These are phyloP conservation scores for Gymnarchus niloticus DNA, from an alignment of 2,113 vertebrate species.

Conservation along the genomic window DNA sequence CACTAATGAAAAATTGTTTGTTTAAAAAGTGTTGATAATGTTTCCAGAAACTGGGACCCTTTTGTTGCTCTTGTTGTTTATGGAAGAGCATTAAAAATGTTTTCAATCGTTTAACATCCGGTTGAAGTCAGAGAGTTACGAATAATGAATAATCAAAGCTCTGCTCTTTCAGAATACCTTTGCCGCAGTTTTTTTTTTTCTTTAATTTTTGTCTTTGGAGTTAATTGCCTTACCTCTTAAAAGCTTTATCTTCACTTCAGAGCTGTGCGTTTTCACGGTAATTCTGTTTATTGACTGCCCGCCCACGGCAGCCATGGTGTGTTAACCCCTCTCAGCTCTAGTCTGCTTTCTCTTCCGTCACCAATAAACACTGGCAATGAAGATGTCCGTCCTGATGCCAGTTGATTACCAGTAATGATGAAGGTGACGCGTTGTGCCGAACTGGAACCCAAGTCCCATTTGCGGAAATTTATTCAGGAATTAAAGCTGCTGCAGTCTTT, in stretches of 20 bases:
- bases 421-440: neutral
- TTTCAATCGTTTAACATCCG: neutral
- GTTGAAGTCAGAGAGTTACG: neutral
- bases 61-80: neutral
- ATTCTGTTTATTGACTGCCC: constrained; percentile 14
- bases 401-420: neutral
- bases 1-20: neutral
- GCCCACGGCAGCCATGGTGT: neutral
- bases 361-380: neutral
- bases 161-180: neutral
- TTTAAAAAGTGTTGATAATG: neutral
- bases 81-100: too few relatives aligned
- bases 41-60: neutral
- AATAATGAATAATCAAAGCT: neutral
- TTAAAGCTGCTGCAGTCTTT: neutral
- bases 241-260: constrained; percentile 11
- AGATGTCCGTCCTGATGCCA: neutral
- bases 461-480: neutral
- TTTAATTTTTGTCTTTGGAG: neutral
- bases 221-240: constrained; percentile 20
- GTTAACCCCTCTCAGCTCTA: neutral
- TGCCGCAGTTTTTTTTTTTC: neutral
- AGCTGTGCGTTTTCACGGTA: neutral
- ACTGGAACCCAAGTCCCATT: neutral
- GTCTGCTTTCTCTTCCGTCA: neutral